A percentile compares a stretch with the other conserved stretches of the same genome.
phyloP scores from a whole-genome alignment of 2,113 vertebrate species.

The Apistogramma diplotaenia region DNA sequence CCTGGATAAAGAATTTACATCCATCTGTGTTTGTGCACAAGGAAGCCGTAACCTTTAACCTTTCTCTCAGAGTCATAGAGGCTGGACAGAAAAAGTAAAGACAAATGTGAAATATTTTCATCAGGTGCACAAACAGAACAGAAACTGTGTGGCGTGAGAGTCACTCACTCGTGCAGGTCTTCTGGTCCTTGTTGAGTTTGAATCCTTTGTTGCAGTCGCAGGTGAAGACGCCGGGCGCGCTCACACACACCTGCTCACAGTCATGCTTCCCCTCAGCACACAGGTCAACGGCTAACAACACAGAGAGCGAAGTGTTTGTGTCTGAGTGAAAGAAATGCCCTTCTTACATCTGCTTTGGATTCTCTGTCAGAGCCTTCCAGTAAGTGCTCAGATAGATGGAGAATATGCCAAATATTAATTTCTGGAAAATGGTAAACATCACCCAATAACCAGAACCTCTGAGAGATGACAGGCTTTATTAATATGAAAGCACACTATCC shows the following conservation, averaged over 20 bases:
- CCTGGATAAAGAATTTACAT: neutral
- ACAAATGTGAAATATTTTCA: neutral
- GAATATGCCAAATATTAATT: neutral
- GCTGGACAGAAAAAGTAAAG: neutral
- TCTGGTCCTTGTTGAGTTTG: slow-evolving; percentile 82
- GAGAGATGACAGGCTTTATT: neutral
- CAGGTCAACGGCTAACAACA: slow-evolving; percentile 78
- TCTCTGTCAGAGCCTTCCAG: neutral
- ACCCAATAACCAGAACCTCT: neutral
- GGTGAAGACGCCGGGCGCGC: slow-evolving; percentile 73
- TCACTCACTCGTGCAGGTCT: slow-evolving; percentile 77
- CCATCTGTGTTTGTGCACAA: neutral
- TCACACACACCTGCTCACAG: slow-evolving; percentile 85
- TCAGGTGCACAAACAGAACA: neutral
- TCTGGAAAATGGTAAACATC: neutral
- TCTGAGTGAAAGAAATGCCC: neutral
- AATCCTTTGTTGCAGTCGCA: slow-evolving; percentile 82
- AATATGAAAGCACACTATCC: neutral
- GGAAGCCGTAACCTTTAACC: neutral
- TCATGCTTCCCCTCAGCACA: slow-evolving; percentile 81
- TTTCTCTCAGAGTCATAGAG: neutral
- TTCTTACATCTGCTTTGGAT: neutral
- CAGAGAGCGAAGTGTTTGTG: neutral
- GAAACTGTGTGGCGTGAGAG: neutral
- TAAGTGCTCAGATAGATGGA: neutral